Evolutionary conservation across 2,888 invertebrate genomes (phyloP).

Genomic region (Amphipyra tragopoginis): DNA sequence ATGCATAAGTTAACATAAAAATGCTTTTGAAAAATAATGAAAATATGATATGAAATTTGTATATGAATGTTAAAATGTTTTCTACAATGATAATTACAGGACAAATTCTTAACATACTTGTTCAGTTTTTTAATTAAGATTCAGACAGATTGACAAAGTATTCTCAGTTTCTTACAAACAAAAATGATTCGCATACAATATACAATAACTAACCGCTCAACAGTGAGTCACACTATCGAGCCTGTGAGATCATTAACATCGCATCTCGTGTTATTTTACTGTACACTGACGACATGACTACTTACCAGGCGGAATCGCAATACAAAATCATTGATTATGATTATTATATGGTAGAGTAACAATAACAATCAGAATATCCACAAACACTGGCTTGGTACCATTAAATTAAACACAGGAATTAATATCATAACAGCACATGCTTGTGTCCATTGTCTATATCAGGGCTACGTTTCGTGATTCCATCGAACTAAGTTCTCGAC

Average conservation of each 20-base stretch:
- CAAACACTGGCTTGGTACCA: slow-evolving; percentile 50
- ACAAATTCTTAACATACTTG: slow-evolving; percentile 14
- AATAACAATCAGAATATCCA: slow-evolving; percentile 53
- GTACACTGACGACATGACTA: slow-evolving; percentile 57
- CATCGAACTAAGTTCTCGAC: slow-evolving; percentile 36
- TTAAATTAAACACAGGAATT: slow-evolving; percentile 55
- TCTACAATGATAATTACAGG: slow-evolving; percentile 31
- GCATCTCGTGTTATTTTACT: slow-evolving; percentile 54
- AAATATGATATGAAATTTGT: slow-evolving; percentile 44
- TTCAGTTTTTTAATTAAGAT: slow-evolving; percentile 39
- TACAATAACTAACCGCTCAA: slow-evolving; percentile 47
- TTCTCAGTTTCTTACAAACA: slow-evolving; percentile 48
- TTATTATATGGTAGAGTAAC: slow-evolving; percentile 39
- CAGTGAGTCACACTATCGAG: slow-evolving; percentile 50
- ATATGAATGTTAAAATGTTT: slow-evolving; percentile 37
- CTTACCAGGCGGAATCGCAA: slow-evolving; percentile 62
- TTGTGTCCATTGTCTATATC: slow-evolving; percentile 41
- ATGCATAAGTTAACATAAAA: slow-evolving; percentile 44
- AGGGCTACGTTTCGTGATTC: slow-evolving; percentile 36
- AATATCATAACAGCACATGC: slow-evolving; percentile 58
- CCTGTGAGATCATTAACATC: slow-evolving; percentile 59
- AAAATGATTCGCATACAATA: slow-evolving; percentile 43
- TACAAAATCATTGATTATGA: slow-evolving; percentile 58
- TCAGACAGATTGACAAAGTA: slow-evolving; percentile 42
- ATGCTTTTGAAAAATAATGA: slow-evolving; percentile 44